Conservation (phyloP, 2,888 invertebrate species). For the Eudemis profundana region DNA sequence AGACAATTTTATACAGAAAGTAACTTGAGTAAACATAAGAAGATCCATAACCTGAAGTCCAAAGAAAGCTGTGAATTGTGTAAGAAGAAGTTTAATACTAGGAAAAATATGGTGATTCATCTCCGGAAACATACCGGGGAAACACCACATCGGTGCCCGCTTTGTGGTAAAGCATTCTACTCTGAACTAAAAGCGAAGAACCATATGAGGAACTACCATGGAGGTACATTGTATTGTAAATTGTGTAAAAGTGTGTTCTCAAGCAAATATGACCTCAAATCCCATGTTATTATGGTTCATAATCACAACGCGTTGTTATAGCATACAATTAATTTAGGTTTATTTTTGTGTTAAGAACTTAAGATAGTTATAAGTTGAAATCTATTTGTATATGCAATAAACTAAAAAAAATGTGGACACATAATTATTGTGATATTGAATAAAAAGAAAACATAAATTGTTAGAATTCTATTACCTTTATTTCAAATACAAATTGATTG, state of each 20-base stretch:
- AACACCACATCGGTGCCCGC: constrained; percentile 67
- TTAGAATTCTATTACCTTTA: no score
- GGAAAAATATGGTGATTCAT: constrained; percentile 71
- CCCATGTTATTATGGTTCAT: constrained; percentile 64
- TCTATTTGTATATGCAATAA: not conserved
- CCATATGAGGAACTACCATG: constrained; percentile 70
- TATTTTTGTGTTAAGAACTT: constrained; percentile 24
- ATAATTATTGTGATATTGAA: no score
- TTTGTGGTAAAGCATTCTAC: constrained; percentile 68
- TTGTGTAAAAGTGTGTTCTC: constrained; percentile 66
- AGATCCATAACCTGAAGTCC: constrained; percentile 61
- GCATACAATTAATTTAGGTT: constrained; percentile 32
- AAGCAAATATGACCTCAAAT: constrained; percentile 63
- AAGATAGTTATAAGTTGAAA: constrained; percentile 14
- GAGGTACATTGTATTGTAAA: constrained; percentile 69
- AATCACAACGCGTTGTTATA: constrained; percentile 59
- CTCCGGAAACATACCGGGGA: constrained; percentile 73
- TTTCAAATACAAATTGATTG: no score
- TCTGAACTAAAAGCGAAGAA: constrained; percentile 59
- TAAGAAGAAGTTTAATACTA: constrained; percentile 64
- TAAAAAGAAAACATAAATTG: no score
- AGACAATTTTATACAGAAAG: constrained; percentile 71
- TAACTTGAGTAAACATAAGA: constrained; percentile 70
- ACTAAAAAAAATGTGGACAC: no score
- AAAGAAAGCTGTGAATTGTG: constrained; percentile 73